Percentiles rank a stretch among this genome's conserved stretches.
phyloP scores from a whole-genome alignment of 2,888 invertebrate species.

The Chesias legatella region DNA sequence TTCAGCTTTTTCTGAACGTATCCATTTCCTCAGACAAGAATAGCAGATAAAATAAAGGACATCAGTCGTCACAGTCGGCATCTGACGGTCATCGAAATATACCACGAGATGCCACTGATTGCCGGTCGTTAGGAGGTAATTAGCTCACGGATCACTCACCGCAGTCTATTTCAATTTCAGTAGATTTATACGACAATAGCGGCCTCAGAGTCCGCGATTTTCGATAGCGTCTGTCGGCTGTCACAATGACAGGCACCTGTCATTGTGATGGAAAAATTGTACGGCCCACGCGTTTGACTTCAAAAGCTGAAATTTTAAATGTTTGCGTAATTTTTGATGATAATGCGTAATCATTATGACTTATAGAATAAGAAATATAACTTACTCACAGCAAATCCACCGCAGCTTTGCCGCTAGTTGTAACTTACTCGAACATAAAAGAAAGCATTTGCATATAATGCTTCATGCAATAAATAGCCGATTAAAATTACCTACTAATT shows the following conservation, averaged over 20 bases:
- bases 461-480: too few species aligned
- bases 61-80: constrained; percentile 62
- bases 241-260: constrained; percentile 23
- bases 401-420: too few species aligned
- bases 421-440: too few species aligned
- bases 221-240: constrained; percentile 24
- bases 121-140: constrained; percentile 76
- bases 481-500: too few species aligned
- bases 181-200: constrained; percentile 25
- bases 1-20: constrained; percentile 66
- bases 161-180: constrained; percentile 57
- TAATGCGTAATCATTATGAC: too few species aligned
- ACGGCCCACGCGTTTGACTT: constrained; percentile 24
- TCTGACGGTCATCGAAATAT: constrained; percentile 61
- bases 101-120: constrained; percentile 66
- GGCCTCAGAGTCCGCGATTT: constrained; percentile 38
- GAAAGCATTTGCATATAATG: too few species aligned
- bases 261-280: constrained; percentile 25
- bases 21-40: constrained; percentile 73
- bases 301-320: constrained; percentile 2
- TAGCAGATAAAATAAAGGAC: constrained; percentile 74
- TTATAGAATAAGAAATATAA: too few species aligned
- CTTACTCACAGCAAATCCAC: too few species aligned
- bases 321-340: background rate
- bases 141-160: constrained; percentile 74